Base-by-base conservation (phyloP, 2,113 vertebrate genomes). In the Forbesichthys papilliferus region DNA sequence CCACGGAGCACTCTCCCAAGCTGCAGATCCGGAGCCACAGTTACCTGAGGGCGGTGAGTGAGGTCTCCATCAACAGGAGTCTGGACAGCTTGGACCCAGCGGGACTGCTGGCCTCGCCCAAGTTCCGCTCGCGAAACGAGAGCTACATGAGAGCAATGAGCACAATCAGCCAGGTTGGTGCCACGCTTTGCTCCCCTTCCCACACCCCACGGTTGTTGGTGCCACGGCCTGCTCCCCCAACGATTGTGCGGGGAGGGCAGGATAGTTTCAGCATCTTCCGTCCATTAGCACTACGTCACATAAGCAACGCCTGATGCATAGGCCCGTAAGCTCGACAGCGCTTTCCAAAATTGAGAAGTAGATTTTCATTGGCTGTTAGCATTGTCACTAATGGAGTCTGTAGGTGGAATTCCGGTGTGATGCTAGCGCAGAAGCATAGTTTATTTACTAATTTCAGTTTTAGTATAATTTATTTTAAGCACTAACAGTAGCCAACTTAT, bases 81-180 rank as follows among this genome's bases (percentile, higher is more conserved):
- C 88, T 98, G 92, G 97, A 99, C 90, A 98, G 95, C 89, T 92
- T 99, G 86, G 97, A 98, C 88, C 96, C 97, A 0, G 94, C 95
- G 0, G 94, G 92, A 82, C 92, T 99, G 85, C 93, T 99, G 87
- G 94, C 95, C 0, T 99, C 97, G 6, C 97, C 97, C 61, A 99
- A 99, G 92, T 99, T 99, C 89, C 97, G 97, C 86, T 99, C 97
- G 67, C 93, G 97, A 87, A 99, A 99, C 0, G 97, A 99, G 85
- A 99, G 97, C 92, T 99, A 99, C 93, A 99, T 99, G 97, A 92
- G 97, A 85, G 97, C 97, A 85, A 99, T 99, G 97, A 99, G 97
- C 90, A 98, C 97, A 91, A 98, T 99, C 87, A 99, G 97, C 83
- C 97, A 98, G 95, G 96, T 98, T 85, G 88, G 95, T 86, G 65